Base-by-base conservation (phyloP, 2,888 invertebrate genomes). In the Germaria angustata region DNA sequence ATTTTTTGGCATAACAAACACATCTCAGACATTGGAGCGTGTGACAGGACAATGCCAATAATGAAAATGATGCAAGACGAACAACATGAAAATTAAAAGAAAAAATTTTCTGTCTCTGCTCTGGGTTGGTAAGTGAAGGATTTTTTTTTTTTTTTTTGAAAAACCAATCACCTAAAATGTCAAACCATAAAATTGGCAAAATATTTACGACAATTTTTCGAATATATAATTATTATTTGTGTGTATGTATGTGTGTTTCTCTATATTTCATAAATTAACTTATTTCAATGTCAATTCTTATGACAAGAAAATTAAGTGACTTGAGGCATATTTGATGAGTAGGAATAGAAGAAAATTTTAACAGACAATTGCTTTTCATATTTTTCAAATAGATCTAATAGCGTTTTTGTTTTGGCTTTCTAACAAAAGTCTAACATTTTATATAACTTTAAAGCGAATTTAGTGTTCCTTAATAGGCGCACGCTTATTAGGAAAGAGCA, bases 41-140 rank as follows among this genome's bases (percentile, higher is more conserved):
- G 46, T n/a, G 22, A 44, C 46, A 68, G 32, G 17, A 55, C 55
- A 55, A 57, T 57, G 17, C 57, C 63, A 59, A 59, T 66, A 57
- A 41, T 4, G 4, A 6, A 5, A 28, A 3, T 28, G 6, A 28
- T 5, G 36, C 36, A 39, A 51, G 39, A 57, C 22, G 15, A 20
- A 65, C 8, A 8, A 68, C 13, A 41, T 61, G 20, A 36, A 61
- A 20, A 44, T 78, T 2, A 63, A 57, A 55, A 17, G 6, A 59
- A 34, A 17, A 9, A 59, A 34, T 49, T 44, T 41, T 66, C 6
- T 17, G 22, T 36, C 59, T n/a, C 28, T 55, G 22, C 36, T 13
- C 49, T 44, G 59, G 28, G 28, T 57, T 66, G 39, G 55, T 53
- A 80, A 32, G 9, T 24, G 20, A 34, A 44, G 28, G 55, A 59